phyloP scores from a whole-genome alignment of 2,797 vertebrate genomes.

The Protosalanx chinensis region DNA sequence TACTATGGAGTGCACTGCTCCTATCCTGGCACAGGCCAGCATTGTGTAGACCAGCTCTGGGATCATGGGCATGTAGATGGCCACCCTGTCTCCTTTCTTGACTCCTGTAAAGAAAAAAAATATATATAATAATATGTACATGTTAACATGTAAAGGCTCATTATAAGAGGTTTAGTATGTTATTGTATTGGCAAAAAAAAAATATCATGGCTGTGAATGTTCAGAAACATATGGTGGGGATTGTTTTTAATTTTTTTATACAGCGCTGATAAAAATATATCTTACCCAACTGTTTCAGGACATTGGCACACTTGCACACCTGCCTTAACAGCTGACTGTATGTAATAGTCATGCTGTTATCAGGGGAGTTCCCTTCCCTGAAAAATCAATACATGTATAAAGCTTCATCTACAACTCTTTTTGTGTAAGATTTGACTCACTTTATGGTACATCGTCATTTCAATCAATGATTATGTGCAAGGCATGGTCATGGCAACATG shows the following conservation, averaged over 20 bases:
- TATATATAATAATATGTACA: no score
- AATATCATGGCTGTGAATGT: neutral
- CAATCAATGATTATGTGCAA: slow-evolving; percentile 17
- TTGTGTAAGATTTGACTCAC: neutral
- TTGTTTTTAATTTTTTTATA: no score
- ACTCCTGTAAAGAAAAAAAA: slow-evolving; percentile 56
- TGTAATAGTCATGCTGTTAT: slow-evolving; percentile 69
- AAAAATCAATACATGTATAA: slow-evolving; percentile 16
- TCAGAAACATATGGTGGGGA: no score
- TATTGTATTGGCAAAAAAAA: neutral
- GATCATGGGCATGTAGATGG: slow-evolving; percentile 81
- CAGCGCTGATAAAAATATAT: neutral
- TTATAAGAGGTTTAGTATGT: neutral
- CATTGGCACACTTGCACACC: slow-evolving; percentile 79
- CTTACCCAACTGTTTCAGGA: slow-evolving; percentile 75
- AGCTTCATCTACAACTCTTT: neutral
- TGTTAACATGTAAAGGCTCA: neutral
- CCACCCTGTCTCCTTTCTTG: slow-evolving; percentile 76
- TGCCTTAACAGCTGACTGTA: slow-evolving; percentile 73
- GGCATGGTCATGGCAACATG: slow-evolving; percentile 37
- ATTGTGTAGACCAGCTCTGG: slow-evolving; percentile 77
- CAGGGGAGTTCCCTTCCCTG: slow-evolving; percentile 80
- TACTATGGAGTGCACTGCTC: slow-evolving; percentile 79
- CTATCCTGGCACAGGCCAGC: slow-evolving; percentile 78
- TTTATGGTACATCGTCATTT: neutral